Evolutionary conservation across 2,888 invertebrate species (phyloP).

Genomic region (Pantelozetes paolii): DNA sequence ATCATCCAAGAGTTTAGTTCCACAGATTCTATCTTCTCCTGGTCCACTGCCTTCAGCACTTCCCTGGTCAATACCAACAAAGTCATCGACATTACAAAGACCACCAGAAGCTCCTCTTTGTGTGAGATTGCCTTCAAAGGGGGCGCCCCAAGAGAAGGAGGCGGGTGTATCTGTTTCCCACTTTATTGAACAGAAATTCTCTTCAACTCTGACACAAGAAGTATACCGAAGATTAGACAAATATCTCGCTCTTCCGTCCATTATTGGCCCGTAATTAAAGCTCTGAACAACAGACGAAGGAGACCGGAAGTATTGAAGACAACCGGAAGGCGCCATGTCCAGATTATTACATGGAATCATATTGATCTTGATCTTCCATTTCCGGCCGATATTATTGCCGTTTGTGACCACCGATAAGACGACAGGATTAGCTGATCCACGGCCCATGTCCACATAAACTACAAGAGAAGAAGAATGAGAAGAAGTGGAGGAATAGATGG

Average conservation of each 20-base stretch:
- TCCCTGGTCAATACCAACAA: constrained; percentile 45
- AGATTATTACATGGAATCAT: constrained; percentile 48
- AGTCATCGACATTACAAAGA: constrained; percentile 45
- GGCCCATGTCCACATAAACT: constrained; percentile 74
- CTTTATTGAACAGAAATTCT: constrained; percentile 49
- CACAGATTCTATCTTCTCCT: constrained; percentile 46
- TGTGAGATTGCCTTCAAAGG: constrained; percentile 42
- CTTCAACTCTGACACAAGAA: constrained; percentile 48
- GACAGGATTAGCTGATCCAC: constrained; percentile 69
- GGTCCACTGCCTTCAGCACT: constrained; percentile 43
- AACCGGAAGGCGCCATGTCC: constrained; percentile 48
- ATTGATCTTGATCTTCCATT: constrained; percentile 44
- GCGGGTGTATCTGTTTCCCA: constrained; percentile 47
- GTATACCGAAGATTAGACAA: constrained; percentile 48
- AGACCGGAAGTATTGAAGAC: constrained; percentile 48
- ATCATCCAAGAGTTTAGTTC: constrained; percentile 43
- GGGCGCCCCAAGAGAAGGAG: constrained; percentile 48
- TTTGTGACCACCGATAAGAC: constrained; percentile 61
- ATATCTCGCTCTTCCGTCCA: constrained; percentile 47
- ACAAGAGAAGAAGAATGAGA: neutral
- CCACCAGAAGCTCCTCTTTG: constrained; percentile 42
- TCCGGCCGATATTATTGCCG: constrained; percentile 47
- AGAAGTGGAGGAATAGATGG: too few relatives aligned
- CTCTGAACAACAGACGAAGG: constrained; percentile 47
- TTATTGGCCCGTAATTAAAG: constrained; percentile 48